phyloP scores from a whole-genome alignment of 2,888 invertebrate genomes.

The Argyresthia albistria region DNA sequence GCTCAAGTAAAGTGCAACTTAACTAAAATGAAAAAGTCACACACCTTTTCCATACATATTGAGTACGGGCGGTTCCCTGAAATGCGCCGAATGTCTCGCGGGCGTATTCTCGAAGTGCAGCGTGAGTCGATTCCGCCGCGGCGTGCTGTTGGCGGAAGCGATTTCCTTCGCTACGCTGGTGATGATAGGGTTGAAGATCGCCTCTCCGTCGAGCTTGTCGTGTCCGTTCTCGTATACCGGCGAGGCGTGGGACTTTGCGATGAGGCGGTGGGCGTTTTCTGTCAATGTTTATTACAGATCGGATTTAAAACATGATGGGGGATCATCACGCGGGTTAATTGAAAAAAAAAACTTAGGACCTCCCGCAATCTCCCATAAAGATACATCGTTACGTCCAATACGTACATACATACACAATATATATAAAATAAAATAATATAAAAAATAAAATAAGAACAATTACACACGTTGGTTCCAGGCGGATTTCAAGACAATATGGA shows the following conservation, averaged over 20 bases:
- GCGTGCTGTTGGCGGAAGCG: conserved; percentile 58
- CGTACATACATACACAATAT: no score
- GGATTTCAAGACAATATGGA: no score
- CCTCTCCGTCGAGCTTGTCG: conserved; percentile 47
- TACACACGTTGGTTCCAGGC: no score
- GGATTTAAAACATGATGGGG: no score
- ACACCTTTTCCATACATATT: conserved; percentile 52
- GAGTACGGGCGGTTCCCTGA: conserved; percentile 77
- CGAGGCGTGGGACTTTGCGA: conserved; percentile 48
- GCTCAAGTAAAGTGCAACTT: no score
- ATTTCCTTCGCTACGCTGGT: conserved; percentile 34
- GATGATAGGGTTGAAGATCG: conserved; percentile 21
- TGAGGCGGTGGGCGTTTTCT: conserved; percentile 86
- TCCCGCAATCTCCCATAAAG: no score
- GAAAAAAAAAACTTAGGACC: no score
- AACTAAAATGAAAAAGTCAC: conserved; percentile 6
- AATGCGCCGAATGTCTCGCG: conserved; percentile 78
- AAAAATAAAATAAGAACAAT: no score
- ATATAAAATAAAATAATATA: no score
- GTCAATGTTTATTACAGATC: conserved; percentile 7
- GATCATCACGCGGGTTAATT: no score
- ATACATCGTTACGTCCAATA: no score
- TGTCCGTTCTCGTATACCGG: conserved; percentile 47
- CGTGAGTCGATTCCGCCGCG: conserved; percentile 77
- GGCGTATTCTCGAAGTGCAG: conserved; percentile 82